Base-by-base conservation (phyloP, 2,797 vertebrate genomes). In the Ptychadena robeensis region DNA sequence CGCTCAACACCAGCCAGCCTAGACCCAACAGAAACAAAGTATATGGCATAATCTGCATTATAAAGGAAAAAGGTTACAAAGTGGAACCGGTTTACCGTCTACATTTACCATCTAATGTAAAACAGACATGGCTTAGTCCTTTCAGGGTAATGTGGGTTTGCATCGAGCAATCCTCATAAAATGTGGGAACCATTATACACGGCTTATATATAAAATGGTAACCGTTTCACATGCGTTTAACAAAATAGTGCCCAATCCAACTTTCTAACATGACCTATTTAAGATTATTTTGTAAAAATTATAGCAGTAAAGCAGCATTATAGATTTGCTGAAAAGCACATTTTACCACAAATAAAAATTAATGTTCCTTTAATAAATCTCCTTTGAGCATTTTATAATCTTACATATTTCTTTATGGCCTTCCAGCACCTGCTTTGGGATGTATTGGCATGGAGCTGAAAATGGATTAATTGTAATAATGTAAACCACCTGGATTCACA, bases 311-410 rank as follows among this genome's bases (percentile, higher is more conserved):
- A 27, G 25, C 28, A 25, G 74, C n/a, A 65, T 65, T 65, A 28
- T 65, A 64, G 6, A 73, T 57, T 57, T 75, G 32, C 44, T 53
- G 63, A 64, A 64, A 59, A 65, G 53, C 68, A 53, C 63, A 65
- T 64, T 77, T 65, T 72, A 38, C 82, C 72, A 75, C 80, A 82
- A 82, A 77, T 77, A 67, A 72, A 71, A 48, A 79, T 65, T 72
- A 67, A 79, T 79, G 53, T 10, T 8, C 40, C 7, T 65, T 66
- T 67, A 83, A 79, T 79, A 83, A 73, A 82, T 65, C 67, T 66
- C 38, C 73, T 69, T 66, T 79, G 68, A 79, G 74, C 74, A 73
- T 76, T 83, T 83, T 77, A 77, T 79, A 77, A 67, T 83, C 34
- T 82, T 65, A n/a, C 61, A 69, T 76, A 77, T 64, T 71, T 83